phyloP scores from a whole-genome alignment of 2,113 vertebrate species.

The Thomomys bottae region DNA sequence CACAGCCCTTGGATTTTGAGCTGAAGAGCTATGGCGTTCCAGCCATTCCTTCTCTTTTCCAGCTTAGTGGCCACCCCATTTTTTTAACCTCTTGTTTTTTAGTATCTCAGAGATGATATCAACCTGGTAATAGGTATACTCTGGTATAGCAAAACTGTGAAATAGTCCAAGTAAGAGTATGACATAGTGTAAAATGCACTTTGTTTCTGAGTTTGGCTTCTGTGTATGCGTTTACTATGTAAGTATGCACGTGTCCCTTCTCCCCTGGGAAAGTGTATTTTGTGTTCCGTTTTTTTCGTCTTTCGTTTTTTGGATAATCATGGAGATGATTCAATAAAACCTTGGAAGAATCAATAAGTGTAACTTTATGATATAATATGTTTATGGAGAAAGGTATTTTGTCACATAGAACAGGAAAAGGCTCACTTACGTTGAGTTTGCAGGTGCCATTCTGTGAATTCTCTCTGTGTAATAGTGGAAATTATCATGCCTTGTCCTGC shows the following conservation, averaged over 20 bases:
- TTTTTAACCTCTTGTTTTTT: neutral
- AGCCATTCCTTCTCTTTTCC: neutral
- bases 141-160: constrained; percentile 65
- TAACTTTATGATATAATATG: constrained; percentile 58
- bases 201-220: constrained; percentile 44
- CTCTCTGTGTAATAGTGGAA: neutral
- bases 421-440: too few relatives aligned
- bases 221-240: constrained; percentile 11
- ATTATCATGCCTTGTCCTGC: neutral
- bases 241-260: neutral
- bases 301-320: neutral
- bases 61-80: neutral
- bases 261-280: neutral
- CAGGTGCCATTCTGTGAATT: too few relatives aligned
- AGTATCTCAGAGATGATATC: constrained; percentile 22
- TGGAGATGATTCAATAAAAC: constrained; percentile 45
- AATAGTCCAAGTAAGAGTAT: constrained; percentile 40
- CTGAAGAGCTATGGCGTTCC: neutral
- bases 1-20: neutral
- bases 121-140: neutral
- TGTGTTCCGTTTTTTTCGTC: too few relatives aligned
- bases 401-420: constrained; percentile 17
- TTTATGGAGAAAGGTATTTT: constrained; percentile 21
- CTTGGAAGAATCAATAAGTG: constrained; percentile 61
- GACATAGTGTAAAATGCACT: neutral